Evolutionary conservation across 2,113 vertebrate genomes (phyloP), one percentile per base, ranked within the genome.

Genomic region (Climacteris rufus): DNA sequence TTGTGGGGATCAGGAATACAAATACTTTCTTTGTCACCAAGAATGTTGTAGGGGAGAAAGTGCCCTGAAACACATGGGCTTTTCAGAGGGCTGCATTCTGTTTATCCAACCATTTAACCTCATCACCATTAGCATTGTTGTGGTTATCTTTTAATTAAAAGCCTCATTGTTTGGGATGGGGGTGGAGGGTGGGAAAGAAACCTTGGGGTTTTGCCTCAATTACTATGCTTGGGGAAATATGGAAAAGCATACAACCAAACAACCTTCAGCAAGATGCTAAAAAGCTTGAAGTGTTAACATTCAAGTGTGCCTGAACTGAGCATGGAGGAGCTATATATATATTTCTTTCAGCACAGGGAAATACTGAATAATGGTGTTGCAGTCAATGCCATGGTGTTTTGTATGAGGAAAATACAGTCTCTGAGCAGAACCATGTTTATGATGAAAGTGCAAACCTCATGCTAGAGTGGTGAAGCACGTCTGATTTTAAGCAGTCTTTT

Each of bases 91-190:
- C 77, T 93, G 54, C 65, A 82, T 95, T 95, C 88, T 95, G 69
- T 97, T 97, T 97, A 94, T 96, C 92, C 91, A 96, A 50, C 84
- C 83, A 14, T 91, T 97, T 95, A 96, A 81, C 81, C 78, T 96
- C 91, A 95, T 94, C 74, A 65, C 87, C 74, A 66, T 91, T 96
- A 74, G 53, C 66, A 87, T 96, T 94, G 91, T 97, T 96, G 94
- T 91, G 89, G 85, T 92, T 76, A 50, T 86, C 56, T 93, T 95
- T 93, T 94, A 94, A 97, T 97, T 89, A 94, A 76, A 65, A 63
- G 49, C 83, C 31, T 27, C 40, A 85, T 94, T 96, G 95, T 97
- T 87, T 91, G 84, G 72, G 49, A 13, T 78, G 76, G 71, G 75
- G 52, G 52, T 70, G 71, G 82, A 93, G 85, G 65, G 87, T 95